Evolutionary conservation across 1,140 invertebrate species (phyloP).

Genomic region (Pachyrhynchus sulphureomaculatus): DNA sequence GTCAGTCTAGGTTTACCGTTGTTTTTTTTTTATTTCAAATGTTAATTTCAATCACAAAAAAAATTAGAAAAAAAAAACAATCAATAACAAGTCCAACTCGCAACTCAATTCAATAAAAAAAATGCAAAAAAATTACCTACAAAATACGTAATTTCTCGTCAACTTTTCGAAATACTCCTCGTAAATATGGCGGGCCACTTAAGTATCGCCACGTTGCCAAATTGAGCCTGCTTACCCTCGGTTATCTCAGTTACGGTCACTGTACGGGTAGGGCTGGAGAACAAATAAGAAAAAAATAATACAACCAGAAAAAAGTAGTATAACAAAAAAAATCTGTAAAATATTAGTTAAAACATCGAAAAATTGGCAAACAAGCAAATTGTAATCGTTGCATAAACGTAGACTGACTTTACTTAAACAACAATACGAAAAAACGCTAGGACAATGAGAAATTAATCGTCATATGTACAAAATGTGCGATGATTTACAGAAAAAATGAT

Average conservation of each 20-base stretch:
- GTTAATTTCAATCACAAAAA: not conserved
- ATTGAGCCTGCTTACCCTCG: slow-evolving; percentile 30
- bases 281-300: slow-evolving; percentile 33
- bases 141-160: not conserved
- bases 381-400: slow-evolving; percentile 16
- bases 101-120: slow-evolving; percentile 5
- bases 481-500: not conserved
- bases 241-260: slow-evolving; percentile 47
- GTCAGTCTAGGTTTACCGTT: slow-evolving; percentile 17
- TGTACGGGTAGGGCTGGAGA: slow-evolving; percentile 42
- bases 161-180: slow-evolving; percentile 18
- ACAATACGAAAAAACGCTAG: not conserved
- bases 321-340: too few species aligned
- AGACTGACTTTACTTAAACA: slow-evolving; percentile 11
- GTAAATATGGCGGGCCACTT: slow-evolving; percentile 23
- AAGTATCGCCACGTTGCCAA: slow-evolving; percentile 11
- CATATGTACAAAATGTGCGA: too few species aligned
- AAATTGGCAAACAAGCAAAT: too few species aligned
- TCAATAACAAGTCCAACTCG: not conserved
- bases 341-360: too few species aligned
- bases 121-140: not conserved
- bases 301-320: too few species aligned
- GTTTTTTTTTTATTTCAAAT: not conserved
- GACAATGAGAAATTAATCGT: too few species aligned
- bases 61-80: too few species aligned